Evolutionary conservation across 2,797 vertebrate genomes (phyloP), one percentile per base, ranked within the genome.

Genomic region (Picus viridis): DNA sequence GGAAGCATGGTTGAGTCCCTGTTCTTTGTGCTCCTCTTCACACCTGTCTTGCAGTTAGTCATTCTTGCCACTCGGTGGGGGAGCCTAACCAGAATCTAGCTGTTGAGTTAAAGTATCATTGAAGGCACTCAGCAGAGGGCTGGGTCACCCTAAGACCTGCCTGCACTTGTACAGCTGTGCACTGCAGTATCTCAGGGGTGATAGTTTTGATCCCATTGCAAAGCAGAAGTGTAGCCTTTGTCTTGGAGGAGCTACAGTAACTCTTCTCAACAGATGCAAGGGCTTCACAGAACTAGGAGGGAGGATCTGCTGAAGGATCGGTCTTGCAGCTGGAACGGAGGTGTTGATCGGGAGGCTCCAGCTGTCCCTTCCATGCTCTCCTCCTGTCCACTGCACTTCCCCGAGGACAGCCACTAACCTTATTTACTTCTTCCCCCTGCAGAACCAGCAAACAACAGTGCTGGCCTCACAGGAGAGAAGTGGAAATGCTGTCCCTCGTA

Each of bases 371-470:
- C 39, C 39, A 23, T 43, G 18, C 71, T 54, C 61, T 4, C 45
- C 71, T 70, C 36, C 71, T 36, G 43, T 34, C 71, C 6, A 5
- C 71, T 23, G 45, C 47, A 5, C 53, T 54, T 49, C 63, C 57
- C 53, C 19, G 27, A 53, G 47, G 24, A 6, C 1, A 11, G 16
- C 76, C 54, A 10, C 56, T 81, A 61, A 95, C 75, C 41, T 47
- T 14, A 3, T 32, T 34, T 73, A 8, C 86, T 61, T 34, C 76
- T 88, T 81, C 49, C 89, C 59, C 54, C 71, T 86, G 63, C 98
- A 99, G 98, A 98, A 98, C 81, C 99, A 99, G 97, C 98, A 98
- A 58, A 93, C 98, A 30, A 96, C 98, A 62, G 97, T 98, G 97
- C 98, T 98, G 85, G 97, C 98, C 51, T 98, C 98, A 22, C 98